These are phyloP conservation scores for Melieria omissa DNA, from an alignment of 2,888 invertebrate genomes.

Conservation along the genomic window DNA sequence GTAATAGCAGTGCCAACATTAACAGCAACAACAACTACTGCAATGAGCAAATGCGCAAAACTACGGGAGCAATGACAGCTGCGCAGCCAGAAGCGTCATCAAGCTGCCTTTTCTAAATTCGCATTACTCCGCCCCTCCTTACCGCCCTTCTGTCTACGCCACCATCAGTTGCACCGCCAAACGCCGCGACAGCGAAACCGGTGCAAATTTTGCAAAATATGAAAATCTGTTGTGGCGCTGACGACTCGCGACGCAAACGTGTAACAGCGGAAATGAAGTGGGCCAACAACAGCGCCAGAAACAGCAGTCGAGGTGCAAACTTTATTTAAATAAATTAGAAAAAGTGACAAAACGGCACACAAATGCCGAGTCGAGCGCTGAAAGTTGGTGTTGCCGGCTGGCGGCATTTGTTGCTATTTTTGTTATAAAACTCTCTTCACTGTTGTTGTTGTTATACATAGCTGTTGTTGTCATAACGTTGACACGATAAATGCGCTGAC, in stretches of 20 bases:
- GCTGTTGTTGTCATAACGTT: background rate
- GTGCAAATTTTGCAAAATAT: constrained; percentile 21
- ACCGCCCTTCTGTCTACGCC: too few relatives aligned
- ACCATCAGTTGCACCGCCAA: too few relatives aligned
- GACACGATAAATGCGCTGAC: too few relatives aligned
- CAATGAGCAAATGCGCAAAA: too few relatives aligned
- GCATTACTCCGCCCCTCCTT: too few relatives aligned
- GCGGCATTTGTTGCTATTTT: constrained; percentile 1
- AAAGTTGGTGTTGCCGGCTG: constrained; percentile 18
- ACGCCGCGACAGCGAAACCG: background rate
- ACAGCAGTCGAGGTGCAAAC: too few relatives aligned
- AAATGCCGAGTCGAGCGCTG: background rate
- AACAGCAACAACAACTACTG: constrained; percentile 4
- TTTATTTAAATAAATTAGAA: constrained; percentile 35
- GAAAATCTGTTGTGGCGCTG: constrained; percentile 1
- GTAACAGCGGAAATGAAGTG: too few relatives aligned
- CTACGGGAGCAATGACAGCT: too few relatives aligned
- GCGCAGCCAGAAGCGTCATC: too few relatives aligned
- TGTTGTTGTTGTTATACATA: background rate
- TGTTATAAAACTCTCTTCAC: background rate
- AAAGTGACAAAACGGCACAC: constrained; percentile 34
- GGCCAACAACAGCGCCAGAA: too few relatives aligned
- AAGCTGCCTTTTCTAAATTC: too few relatives aligned
- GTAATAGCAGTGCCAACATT: constrained; percentile 21
- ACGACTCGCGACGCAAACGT: too few relatives aligned